Base-by-base conservation (phyloP, 2,113 vertebrate species). In the Cromileptes altivelis region DNA sequence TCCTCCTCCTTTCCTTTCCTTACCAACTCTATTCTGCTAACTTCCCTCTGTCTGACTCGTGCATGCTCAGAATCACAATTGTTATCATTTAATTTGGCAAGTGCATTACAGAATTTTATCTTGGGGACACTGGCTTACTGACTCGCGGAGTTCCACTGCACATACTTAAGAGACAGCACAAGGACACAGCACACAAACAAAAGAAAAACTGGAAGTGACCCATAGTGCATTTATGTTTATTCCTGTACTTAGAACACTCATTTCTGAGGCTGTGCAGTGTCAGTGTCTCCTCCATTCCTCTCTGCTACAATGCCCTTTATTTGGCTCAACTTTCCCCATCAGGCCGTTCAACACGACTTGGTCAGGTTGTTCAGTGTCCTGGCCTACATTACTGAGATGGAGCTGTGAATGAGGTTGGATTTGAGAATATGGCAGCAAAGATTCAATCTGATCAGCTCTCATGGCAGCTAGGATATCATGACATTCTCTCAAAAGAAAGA, bases 41-140 rank as follows among this genome's bases (percentile, higher is more conserved):
- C 82, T 73, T 80, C 52, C 70, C 30, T 72, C 70, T 33, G 45
- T 80, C 62, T 61, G 62, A 75, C 79, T 55, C 55, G 18, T 27
- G 67, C 82, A 70, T 75, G 77, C 60, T 42, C 58, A 25, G 78
- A 89, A 72, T 81, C 67, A 42, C 33, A 71, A 75, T 72, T 61
- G 72, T 55, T 70, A 80, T 76, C n/a, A 70, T 47, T 63, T 75
- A 40, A 58, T 71, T 77, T 63, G 52, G 37, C 49, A 19, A 65
- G 42, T 73, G 33, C 17, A 57, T 42, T 50, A 74, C 42, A 64
- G 68, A 6, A 4, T 67, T 18, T 47, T 62, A 40, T 53, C 30
- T 55, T 9, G 6, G 17, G 19, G n/a, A 8, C 19, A 52, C 49
- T 14, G 4, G 10, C 52, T 47, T 21, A 10, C 57, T 27, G 65